Conservation (phyloP, 2,888 invertebrate species). For the Drosophila borborema region DNA sequence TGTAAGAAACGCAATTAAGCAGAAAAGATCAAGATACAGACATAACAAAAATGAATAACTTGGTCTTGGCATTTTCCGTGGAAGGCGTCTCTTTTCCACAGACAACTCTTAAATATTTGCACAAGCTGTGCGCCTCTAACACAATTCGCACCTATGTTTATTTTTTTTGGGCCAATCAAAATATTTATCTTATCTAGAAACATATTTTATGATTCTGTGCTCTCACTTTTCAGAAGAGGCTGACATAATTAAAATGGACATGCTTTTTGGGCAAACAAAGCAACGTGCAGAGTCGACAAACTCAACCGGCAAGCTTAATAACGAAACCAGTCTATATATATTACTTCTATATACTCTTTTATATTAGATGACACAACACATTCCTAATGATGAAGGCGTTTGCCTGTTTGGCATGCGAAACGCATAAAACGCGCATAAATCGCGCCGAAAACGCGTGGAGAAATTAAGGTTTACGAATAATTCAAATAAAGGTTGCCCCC, state of each 20-base stretch:
- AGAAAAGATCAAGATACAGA: constrained; percentile 42
- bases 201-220: not conserved
- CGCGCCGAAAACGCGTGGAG: constrained; percentile 23
- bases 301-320: constrained; percentile 19
- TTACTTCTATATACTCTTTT: constrained; percentile 2
- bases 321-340: constrained; percentile 47
- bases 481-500: constrained; percentile 33
- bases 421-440: constrained; percentile 29
- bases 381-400: constrained; percentile 53
- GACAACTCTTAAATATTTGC: constrained; percentile 37
- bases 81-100: constrained; percentile 1
- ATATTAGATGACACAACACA: constrained; percentile 44
- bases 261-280: constrained; percentile 47
- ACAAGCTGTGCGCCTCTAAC: constrained; percentile 14
- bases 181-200: constrained; percentile 28
- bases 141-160: constrained; percentile 44
- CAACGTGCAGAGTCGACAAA: constrained; percentile 17
- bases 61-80: constrained; percentile 11
- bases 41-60: not conserved
- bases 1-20: constrained; percentile 59
- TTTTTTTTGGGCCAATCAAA: constrained; percentile 29
- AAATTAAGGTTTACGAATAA: constrained; percentile 36
- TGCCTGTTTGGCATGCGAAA: constrained; percentile 48
- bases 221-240: constrained; percentile 27
- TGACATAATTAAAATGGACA: constrained; percentile 29